Percentiles rank a stretch among this genome's conserved stretches.
phyloP scores from a whole-genome alignment of 2,797 vertebrate species.

The Crenuchus spilurus region DNA sequence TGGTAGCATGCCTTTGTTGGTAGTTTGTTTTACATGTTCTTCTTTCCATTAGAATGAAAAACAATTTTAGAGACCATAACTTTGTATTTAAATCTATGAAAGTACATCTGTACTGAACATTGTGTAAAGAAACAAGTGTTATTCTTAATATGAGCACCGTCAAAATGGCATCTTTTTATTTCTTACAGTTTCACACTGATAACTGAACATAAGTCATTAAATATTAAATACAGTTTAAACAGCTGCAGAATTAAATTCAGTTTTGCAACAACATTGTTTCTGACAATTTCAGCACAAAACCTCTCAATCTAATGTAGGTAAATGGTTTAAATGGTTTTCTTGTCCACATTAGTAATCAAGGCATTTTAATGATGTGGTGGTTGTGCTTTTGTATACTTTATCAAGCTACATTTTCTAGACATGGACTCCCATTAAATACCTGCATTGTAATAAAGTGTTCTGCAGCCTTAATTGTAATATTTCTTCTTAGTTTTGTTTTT shows the following conservation, averaged over 20 bases:
- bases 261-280: neutral
- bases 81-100: slow-evolving; percentile 51
- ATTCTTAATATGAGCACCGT: slow-evolving; percentile 45
- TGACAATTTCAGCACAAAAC: neutral
- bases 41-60: slow-evolving; percentile 60
- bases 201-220: neutral
- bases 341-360: neutral
- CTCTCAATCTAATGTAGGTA: slow-evolving; percentile 5
- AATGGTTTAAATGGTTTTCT: neutral
- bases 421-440: neutral
- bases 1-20: slow-evolving; percentile 61
- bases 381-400: neutral
- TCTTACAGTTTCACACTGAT: slow-evolving; percentile 23
- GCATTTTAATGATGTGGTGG: neutral
- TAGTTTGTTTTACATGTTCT: slow-evolving; percentile 63
- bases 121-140: slow-evolving; percentile 34
- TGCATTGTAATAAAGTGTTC: slow-evolving; percentile 10
- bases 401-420: neutral
- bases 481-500: neutral
- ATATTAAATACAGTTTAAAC: neutral
- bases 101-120: slow-evolving; percentile 31
- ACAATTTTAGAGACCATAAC: slow-evolving; percentile 43
- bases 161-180: slow-evolving; percentile 42
- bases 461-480: slow-evolving; percentile 13
- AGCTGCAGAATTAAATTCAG: neutral